Percentiles rank a stretch among this genome's conserved stretches.
Conservation (phyloP, 2,113 vertebrate species). For the Sander vitreus region DNA sequence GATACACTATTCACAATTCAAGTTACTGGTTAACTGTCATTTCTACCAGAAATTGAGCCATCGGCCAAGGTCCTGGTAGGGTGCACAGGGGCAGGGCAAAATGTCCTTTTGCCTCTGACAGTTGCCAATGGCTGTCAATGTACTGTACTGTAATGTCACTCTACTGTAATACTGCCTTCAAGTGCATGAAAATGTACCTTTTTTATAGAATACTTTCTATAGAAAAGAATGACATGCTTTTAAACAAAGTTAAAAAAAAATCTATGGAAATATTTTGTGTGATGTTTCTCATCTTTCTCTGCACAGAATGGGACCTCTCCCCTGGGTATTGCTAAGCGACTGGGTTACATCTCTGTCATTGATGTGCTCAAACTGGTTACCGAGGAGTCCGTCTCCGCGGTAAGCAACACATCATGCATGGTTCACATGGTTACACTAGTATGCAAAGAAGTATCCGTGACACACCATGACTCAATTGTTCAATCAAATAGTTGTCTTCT, state of each 20-base stretch:
- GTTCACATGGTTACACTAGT: constrained; percentile 34
- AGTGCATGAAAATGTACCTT: background rate
- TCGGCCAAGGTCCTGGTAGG: background rate
- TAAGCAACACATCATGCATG: constrained; percentile 73
- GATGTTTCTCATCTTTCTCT: constrained; percentile 18
- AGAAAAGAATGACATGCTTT: background rate
- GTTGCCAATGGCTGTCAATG: background rate
- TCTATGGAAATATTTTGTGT: background rate
- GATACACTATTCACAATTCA: background rate
- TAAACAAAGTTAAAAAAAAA: background rate
- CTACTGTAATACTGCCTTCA: background rate
- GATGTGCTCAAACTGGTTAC: constrained; percentile 97
- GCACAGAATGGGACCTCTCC: constrained; percentile 93
- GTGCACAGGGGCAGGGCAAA: background rate
- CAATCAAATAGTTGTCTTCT: background rate
- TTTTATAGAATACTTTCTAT: background rate
- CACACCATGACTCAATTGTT: constrained; percentile 16
- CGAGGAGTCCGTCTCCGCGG: constrained; percentile 88
- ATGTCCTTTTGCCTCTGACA: background rate
- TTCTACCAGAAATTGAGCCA: background rate
- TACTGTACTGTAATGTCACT: background rate
- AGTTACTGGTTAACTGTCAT: background rate
- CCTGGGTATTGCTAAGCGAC: constrained; percentile 93
- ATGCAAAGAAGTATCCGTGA: constrained; percentile 17
- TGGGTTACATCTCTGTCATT: constrained; percentile 98